Evolutionary conservation across 2,888 invertebrate species (phyloP), one percentile per base, ranked within the genome.

Genomic region (Cylloceria caligata): DNA sequence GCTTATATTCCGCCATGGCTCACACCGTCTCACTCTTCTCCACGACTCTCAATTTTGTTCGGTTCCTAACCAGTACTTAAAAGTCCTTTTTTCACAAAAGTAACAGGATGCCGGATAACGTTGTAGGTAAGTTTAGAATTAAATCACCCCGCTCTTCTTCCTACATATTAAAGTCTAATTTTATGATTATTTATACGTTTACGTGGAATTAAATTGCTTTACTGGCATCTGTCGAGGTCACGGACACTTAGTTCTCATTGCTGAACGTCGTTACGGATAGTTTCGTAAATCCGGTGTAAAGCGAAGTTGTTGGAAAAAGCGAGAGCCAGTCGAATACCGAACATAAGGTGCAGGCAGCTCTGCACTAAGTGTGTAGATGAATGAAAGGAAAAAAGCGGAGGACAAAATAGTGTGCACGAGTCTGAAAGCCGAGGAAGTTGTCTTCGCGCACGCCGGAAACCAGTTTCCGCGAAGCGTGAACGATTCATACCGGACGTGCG

Each of bases 381-480:
- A 62, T 49, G 60, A 62, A 60, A 69, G 67, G 49, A 49, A 57
- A 76, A 49, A 30, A 47, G 68, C 24, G n/a, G 47, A 4, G 27
- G 27, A 79, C 62, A 80, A 76, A 83, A 75, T n/a, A 52, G 39
- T n/a, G 47, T 49, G 34, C 67, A 30, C 64, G 73, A 74, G 52
- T 62, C 64, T 64, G 73, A 74, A 60, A 47, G 71, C 80, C 65
- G 78, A 65, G 72, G 78, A 71, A 72, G 57, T 72, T 55, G 80
- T 80, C 80, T 80, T 71, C 13, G 55, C 72, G 62, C 60, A 45
- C 30, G 42, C 81, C 81, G 81, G 81, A 81, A 81, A 67, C 65
- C 77, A 78, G 81, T 78, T 81, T 81, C 81, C 81, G 77, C 77
- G 73, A 77, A 71, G 68, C 77, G 65, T 72, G 73, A 78, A 81